phyloP scores from a whole-genome alignment of 2,113 vertebrate genomes.

The Indicator indicator region DNA sequence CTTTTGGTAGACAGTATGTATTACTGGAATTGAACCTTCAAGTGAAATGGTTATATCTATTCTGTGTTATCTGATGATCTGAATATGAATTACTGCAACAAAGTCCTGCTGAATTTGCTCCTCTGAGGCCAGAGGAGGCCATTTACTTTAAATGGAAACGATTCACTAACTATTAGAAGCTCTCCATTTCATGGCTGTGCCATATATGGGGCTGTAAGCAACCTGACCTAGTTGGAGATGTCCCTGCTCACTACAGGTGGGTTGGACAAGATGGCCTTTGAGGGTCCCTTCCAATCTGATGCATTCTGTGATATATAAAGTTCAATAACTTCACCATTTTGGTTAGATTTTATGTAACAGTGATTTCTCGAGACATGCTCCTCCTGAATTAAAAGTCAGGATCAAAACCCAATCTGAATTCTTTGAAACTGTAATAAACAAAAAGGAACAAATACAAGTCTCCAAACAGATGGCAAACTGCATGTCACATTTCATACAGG shows the following conservation, averaged over 20 bases:
- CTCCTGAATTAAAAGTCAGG: not conserved
- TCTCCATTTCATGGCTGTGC: not conserved
- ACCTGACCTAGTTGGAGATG: too few species aligned
- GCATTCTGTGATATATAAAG: not conserved
- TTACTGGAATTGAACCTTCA: not conserved
- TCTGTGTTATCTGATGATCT: not conserved
- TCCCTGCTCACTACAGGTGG: too few species aligned
- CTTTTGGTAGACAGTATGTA: not conserved
- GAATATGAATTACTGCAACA: not conserved
- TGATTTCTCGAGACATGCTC: not conserved
- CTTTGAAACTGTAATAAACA: too few species aligned
- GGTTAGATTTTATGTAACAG: not conserved
- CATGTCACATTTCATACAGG: not conserved
- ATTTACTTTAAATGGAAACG: not conserved
- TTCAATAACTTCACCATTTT: not conserved
- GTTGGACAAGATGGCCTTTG: too few species aligned
- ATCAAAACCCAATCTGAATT: not conserved
- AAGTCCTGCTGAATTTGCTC: not conserved
- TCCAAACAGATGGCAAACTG: not conserved
- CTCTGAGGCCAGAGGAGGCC: not conserved
- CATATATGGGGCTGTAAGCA: too few species aligned
- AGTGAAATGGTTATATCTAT: not conserved
- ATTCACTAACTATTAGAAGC: not conserved
- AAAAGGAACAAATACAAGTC: not conserved
- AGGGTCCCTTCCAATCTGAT: too few species aligned